Evolutionary conservation across 53 echinoderm and acorn worm species (phyloP).

Genomic region (Glandiceps talaboti): DNA sequence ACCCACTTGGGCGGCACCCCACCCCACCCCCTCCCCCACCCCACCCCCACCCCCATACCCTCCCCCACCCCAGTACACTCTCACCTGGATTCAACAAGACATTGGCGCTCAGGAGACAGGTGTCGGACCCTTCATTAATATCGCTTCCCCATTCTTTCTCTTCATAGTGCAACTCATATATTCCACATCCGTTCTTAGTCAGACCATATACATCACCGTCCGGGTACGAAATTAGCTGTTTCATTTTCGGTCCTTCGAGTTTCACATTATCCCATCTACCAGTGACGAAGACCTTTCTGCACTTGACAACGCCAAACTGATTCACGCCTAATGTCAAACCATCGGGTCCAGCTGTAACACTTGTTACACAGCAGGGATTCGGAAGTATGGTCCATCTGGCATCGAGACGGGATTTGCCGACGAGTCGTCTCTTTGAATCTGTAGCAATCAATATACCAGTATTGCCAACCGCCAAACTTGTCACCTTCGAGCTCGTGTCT

Average conservation of each 20-base stretch:
- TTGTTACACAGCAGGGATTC: not conserved
- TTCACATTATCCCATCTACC: not conserved
- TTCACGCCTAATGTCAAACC: not conserved
- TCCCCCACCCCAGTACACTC: not conserved
- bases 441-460: not conserved
- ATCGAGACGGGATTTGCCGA: not conserved
- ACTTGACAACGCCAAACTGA: not conserved
- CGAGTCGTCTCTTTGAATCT: not conserved
- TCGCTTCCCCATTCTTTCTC: not conserved
- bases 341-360: not conserved
- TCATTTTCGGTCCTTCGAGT: not conserved
- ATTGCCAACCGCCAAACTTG: not conserved
- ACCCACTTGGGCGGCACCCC: too few species aligned
- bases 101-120: not conserved
- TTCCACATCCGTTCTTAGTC: not conserved
- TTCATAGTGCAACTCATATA: not conserved
- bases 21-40: too few species aligned
- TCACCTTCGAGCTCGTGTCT: not conserved
- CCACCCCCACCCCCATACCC: too few species aligned
- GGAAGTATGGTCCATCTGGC: not conserved
- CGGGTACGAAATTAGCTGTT: not conserved
- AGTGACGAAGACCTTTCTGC: not conserved
- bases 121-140: not conserved
- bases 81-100: not conserved
- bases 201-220: not conserved